These are phyloP conservation scores for Hydrolagus colliei DNA, from an alignment of 2,797 vertebrate genomes.

Conservation along the genomic window DNA sequence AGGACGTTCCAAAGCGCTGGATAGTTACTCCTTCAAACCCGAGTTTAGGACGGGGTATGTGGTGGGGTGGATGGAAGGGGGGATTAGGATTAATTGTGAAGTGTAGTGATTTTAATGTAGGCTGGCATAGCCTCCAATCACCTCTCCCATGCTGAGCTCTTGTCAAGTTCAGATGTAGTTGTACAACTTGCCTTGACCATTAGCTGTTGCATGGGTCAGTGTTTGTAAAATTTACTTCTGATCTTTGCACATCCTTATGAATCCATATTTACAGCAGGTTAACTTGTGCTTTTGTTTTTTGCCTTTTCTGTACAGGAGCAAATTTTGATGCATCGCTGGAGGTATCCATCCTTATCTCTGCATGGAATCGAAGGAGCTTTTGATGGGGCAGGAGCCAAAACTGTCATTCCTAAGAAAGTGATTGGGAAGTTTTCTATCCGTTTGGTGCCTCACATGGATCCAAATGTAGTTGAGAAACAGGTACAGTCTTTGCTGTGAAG, in stretches of 20 bases:
- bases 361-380: conserved; percentile 96
- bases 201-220: too few species aligned
- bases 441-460: conserved; percentile 88
- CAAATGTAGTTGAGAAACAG: conserved; percentile 72
- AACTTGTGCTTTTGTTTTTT: neutral
- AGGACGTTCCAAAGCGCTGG: too few species aligned
- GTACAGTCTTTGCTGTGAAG: conserved; percentile 45
- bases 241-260: neutral
- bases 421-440: conserved; percentile 94
- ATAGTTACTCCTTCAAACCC: too few species aligned
- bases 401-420: conserved; percentile 90
- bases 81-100: too few species aligned
- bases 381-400: conserved; percentile 78
- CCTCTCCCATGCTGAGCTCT: rapidly evolving
- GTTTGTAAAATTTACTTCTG: too few species aligned
- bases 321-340: conserved; percentile 91
- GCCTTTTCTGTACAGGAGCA: conserved; percentile 57
- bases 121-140: rapidly evolving
- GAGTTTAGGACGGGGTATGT: too few species aligned
- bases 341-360: conserved; percentile 85
- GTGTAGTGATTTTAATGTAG: too few species aligned
- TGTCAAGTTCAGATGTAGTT: neutral
- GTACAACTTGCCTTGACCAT: neutral
- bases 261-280: neutral
- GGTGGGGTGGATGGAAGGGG: too few species aligned